Conservation (phyloP, 2,888 invertebrate species). For the Cabera pusaria region DNA sequence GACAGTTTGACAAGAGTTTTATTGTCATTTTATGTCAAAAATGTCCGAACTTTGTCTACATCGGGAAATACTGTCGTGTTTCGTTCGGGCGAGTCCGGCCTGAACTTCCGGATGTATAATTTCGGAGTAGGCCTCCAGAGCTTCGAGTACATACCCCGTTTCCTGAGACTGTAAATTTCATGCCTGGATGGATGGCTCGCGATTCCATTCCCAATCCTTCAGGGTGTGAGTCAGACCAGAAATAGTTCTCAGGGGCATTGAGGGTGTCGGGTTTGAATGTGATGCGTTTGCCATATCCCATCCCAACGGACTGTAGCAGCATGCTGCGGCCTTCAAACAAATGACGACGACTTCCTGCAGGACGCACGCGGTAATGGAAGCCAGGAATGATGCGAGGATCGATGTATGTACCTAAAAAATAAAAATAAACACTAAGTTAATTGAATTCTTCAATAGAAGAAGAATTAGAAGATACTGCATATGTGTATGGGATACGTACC, state of each 20-base stretch:
- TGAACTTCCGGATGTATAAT: no score
- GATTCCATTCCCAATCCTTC: conserved; percentile 88
- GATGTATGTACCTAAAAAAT: conserved; percentile 86
- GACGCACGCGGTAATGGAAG: conserved; percentile 88
- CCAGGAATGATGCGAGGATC: conserved; percentile 89
- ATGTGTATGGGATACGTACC: conserved; percentile 79
- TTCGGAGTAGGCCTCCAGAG: no score
- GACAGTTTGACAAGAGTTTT: no score
- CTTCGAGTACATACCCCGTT: conserved; percentile 72
- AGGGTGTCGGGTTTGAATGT: conserved; percentile 87
- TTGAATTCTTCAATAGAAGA: no score
- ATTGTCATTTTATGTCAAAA: no score
- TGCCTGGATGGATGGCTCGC: conserved; percentile 85
- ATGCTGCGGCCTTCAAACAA: conserved; percentile 86
- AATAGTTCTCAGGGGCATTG: conserved; percentile 85
- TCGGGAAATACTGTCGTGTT: no score
- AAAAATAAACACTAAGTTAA: background rate
- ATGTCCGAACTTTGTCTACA: no score
- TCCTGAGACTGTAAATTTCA: conserved; percentile 85
- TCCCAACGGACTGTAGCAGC: conserved; percentile 85
- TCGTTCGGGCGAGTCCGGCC: no score
- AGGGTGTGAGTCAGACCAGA: conserved; percentile 91
- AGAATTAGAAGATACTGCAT: no score
- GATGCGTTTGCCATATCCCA: conserved; percentile 90
- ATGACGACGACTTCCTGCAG: conserved; percentile 85